Base-by-base conservation (phyloP, 1,140 invertebrate species). In the Trichonephila inaurata region DNA sequence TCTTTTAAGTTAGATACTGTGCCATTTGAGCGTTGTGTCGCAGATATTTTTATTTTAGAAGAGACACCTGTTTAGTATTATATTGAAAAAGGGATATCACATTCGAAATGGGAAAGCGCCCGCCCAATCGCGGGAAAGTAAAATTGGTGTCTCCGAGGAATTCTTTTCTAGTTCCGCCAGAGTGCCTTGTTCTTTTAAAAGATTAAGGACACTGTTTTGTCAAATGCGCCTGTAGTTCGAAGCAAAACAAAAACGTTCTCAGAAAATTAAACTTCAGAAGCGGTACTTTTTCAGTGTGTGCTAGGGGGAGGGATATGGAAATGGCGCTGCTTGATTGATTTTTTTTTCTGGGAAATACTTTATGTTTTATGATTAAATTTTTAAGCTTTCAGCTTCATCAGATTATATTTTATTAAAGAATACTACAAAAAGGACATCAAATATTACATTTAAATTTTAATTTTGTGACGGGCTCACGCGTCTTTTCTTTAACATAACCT, bases 61-160 rank as follows among this genome's bases (percentile, higher is more conserved):
- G 85, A 62, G 85, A 87, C 85, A 87, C 85, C 85, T 87, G 85
- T 87, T 87, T 60, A 16, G 60, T 87, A 87, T 87, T 87, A 87
- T 60, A 87, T 87, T 87, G 85, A 60, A 87, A 51, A 87, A 87
- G 85, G 85, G 85, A 62, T 85, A 87, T 62, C 44, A 8, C 44
- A 87, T 87, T 87, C 60, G 85, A 87, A 87, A 87, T 87, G 28
- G 85, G 85, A 87, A 87, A 87, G 62, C 24, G 51, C 28, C 44
- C 28, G 18, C 60, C 40, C 19, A 83, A 18, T 10, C 44, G 10
- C n/a, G 0, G 51, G 2, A n/a, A 18, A 16, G 44, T 2, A 51
- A 51, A 51, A 6, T 44, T 24, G 40, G 82, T 19, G 24, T 40
- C 60, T 28, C 85, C 28, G 10, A 28, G 85, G 85, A 40, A 8